phyloP scores from a whole-genome alignment of 2,888 invertebrate genomes.

The Chalcis sispes region DNA sequence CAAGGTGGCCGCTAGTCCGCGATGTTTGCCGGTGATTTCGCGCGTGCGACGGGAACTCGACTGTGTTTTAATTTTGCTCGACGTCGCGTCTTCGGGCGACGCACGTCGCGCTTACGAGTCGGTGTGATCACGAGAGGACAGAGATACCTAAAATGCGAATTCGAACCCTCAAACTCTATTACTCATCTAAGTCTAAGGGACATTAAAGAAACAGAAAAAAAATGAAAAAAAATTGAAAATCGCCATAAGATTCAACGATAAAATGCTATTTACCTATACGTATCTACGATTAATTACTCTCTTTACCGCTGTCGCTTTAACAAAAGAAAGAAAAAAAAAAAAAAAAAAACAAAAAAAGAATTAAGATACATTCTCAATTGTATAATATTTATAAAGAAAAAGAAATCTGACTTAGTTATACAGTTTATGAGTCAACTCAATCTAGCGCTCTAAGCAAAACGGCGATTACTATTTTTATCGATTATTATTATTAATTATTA shows the following conservation, averaged over 20 bases:
- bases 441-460: conserved; percentile 66
- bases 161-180: conserved; percentile 64
- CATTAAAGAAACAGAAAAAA: conserved; percentile 62
- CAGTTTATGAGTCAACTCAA: conserved; percentile 66
- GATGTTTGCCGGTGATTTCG: conserved; percentile 70
- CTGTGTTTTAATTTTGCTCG: conserved; percentile 60
- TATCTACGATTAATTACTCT: conserved; percentile 70
- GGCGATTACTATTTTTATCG: conserved; percentile 55
- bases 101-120: conserved; percentile 67
- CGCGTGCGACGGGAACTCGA: conserved; percentile 58
- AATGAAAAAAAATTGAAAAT: no score
- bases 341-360: conserved; percentile 7
- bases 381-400: conserved; percentile 70
- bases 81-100: conserved; percentile 56
- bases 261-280: conserved; percentile 73
- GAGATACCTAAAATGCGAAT: conserved; percentile 63
- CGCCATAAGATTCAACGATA: conserved; percentile 74
- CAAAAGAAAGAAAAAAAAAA: conserved; percentile 28
- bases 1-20: conserved; percentile 75
- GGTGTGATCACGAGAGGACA: conserved; percentile 64
- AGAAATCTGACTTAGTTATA: conserved; percentile 73
- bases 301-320: conserved; percentile 72
- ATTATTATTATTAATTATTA: conserved; percentile 58
- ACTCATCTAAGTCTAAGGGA: conserved; percentile 62
- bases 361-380: conserved; percentile 67